Evolutionary conservation across 2,888 invertebrate species (phyloP), one percentile per base, ranked within the genome.

Genomic region (Protodeltote pygarga): DNA sequence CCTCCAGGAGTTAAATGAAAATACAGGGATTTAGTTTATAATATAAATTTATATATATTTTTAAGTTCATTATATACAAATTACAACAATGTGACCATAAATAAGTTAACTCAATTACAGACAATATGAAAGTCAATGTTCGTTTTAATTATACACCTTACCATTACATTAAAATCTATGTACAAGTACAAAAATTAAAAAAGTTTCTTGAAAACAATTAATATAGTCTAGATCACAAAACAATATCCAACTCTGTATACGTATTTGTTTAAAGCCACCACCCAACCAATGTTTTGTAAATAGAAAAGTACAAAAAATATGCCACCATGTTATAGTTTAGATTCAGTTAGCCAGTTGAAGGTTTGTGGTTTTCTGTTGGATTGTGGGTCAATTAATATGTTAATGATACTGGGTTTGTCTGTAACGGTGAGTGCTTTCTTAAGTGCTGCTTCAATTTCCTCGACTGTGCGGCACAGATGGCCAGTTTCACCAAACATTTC

Each of bases 311-410:
- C 14, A 19, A 40, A 38, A 23, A 6, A 8, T n/a, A 40, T 13
- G 24, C 44, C 4, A 21, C 3, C 21, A 31, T 41, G 73, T 94
- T 93, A 97, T 70, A 97, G 91, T 85, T 98, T 98, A 3, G 98
- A 97, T 87, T 97, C 97, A 0, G 98, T 98, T 3, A 98, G 92
- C 98, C 98, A 98, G 78, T 94, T 95, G 83, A 97, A 98, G 10
- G 95, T 94, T 89, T 99, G 99, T 23, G 96, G 95, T 85, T 98
- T 98, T 59, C 98, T 94, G 79, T 96, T 97, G 8, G 98, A 96
- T 54, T 95, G 94, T 2, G 98, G 97, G 81, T 94, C 95, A 41
- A 99, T 99, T 73, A 97, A 94, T 14, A 98, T 95, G 81, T 99
- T 99, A 65, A 99, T 97, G 63, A 99, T 94, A 53, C 95, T 95